Base-by-base conservation (phyloP, 1,140 invertebrate genomes). In the Lasaia peninsularis region DNA sequence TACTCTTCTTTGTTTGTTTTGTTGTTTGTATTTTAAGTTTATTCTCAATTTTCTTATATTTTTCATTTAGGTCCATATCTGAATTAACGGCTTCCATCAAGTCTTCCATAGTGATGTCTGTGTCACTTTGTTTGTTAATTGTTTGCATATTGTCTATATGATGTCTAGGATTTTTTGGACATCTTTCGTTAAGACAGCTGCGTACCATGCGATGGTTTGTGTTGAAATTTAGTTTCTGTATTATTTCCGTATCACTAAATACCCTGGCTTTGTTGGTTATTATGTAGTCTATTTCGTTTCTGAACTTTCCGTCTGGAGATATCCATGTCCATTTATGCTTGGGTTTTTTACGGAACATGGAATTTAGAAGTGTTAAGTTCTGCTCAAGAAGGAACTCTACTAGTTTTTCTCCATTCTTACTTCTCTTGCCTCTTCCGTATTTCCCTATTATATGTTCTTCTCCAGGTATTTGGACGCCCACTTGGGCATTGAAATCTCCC, bases 201-300 rank as follows among this genome's bases (percentile, higher is more conserved):
- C 67, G 61, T 62, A 74, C 65, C 72, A 72, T 75, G 14, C 63
- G 63, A 52, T 75, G 69, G 56, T 76, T 65, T 11, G 67, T 73
- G 34, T 73, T 76, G 16, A 76, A 71, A n/a, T 76, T 73, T 16
- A 76, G 37, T 8, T 72, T 76, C 44, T 73, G 56, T 59, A 73
- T 28, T 55, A 69, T 12, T 31, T 32, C 35, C 14, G 63, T 66
- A 18, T 73, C 71, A 9, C 35, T 69, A 33, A 75, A 71, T 16
- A 8, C 0, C 11, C 5, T 66, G 1, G 24, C 10, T 66, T 69
- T 71, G 35, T 71, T 76, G 0, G 62, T 72, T 56, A 74, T 53
- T 35, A 71, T 69, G 44, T 62, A 76, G 20, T 76, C 74, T 5
- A 70, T 73, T 67, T 76, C 68, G n/a, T 73, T 76, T 65, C 16